Conservation (phyloP, 2,888 invertebrate genomes). For the Cyrtodaria siliqua region DNA sequence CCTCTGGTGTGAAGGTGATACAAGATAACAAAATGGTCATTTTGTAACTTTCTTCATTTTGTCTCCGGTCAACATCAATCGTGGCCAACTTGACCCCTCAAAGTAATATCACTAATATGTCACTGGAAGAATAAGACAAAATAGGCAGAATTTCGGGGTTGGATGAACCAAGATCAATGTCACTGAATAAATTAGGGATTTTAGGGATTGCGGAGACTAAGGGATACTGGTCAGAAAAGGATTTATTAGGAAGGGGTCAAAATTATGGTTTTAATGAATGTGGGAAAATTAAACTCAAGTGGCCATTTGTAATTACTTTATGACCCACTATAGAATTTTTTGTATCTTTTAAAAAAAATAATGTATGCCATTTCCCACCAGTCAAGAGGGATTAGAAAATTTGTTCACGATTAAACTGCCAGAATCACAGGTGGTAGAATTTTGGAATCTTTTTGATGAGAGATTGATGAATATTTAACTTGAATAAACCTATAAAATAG, state of each 20-base stretch:
- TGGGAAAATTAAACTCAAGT: conserved; percentile 58
- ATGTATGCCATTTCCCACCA: conserved; percentile 9
- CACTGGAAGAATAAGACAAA: conserved; percentile 7
- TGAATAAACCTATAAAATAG: background rate
- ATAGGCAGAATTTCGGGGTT: background rate
- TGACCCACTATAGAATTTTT: conserved; percentile 23
- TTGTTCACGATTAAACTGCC: background rate
- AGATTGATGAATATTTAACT: conserved; percentile 4
- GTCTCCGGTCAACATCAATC: conserved; percentile 58
- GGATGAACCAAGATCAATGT: background rate
- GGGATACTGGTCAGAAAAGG: conserved; percentile 24
- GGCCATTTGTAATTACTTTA: conserved; percentile 33
- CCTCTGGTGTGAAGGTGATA: conserved; percentile 45
- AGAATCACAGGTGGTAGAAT: background rate
- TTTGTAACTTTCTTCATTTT: conserved; percentile 42
- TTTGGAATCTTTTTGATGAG: background rate
- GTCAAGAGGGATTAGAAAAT: background rate
- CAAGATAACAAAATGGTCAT: conserved; percentile 51
- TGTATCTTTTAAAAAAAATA: conserved; percentile 29
- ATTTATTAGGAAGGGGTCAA: conserved; percentile 45
- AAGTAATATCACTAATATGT: conserved; percentile 11
- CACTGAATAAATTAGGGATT: conserved; percentile 56
- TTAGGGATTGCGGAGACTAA: conserved; percentile 15
- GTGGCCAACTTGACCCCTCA: conserved; percentile 12
- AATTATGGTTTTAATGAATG: conserved; percentile 41